These are phyloP conservation scores for Amiota minor DNA, from an alignment of 2,888 invertebrate genomes.

Conservation along the genomic window DNA sequence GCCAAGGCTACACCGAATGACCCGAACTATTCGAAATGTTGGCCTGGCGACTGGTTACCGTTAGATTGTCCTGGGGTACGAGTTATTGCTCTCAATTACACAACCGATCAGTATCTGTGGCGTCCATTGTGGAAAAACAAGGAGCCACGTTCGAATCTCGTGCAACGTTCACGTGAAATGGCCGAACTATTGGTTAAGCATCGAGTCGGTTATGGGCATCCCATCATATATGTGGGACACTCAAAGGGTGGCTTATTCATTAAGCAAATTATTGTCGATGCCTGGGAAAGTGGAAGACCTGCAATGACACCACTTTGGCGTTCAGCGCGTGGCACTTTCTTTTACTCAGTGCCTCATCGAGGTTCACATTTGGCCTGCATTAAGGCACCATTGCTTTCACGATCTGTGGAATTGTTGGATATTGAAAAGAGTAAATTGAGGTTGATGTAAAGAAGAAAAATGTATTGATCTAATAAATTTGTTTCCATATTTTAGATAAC, in stretches of 20 bases:
- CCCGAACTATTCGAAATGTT: slow-evolving; percentile 79
- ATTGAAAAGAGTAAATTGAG: slow-evolving; percentile 81
- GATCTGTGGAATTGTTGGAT: slow-evolving; percentile 85
- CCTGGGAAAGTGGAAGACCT: slow-evolving; percentile 74
- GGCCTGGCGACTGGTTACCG: slow-evolving; percentile 91
- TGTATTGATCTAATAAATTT: not conserved
- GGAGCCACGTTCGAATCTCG: slow-evolving; percentile 78
- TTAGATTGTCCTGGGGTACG: slow-evolving; percentile 84
- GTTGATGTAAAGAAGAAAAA: not conserved
- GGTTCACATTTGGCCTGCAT: slow-evolving; percentile 86
- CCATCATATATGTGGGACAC: slow-evolving; percentile 86
- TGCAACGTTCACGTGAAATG: slow-evolving; percentile 83
- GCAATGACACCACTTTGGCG: slow-evolving; percentile 75
- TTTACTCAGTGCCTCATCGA: slow-evolving; percentile 90
- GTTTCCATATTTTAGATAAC: slow-evolving; percentile 77
- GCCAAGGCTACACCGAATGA: slow-evolving; percentile 54
- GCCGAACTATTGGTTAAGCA: slow-evolving; percentile 78
- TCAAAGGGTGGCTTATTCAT: slow-evolving; percentile 92
- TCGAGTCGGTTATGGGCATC: slow-evolving; percentile 82
- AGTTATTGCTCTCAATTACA: slow-evolving; percentile 87
- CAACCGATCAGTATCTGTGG: slow-evolving; percentile 86
- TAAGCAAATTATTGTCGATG: slow-evolving; percentile 85
- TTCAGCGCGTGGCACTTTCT: slow-evolving; percentile 80
- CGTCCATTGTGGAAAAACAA: slow-evolving; percentile 82
- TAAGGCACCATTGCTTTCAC: slow-evolving; percentile 82